Evolutionary conservation across 2,888 invertebrate species (phyloP), one percentile per base, ranked within the genome.

Genomic region (Lasioglossum marginatum): DNA sequence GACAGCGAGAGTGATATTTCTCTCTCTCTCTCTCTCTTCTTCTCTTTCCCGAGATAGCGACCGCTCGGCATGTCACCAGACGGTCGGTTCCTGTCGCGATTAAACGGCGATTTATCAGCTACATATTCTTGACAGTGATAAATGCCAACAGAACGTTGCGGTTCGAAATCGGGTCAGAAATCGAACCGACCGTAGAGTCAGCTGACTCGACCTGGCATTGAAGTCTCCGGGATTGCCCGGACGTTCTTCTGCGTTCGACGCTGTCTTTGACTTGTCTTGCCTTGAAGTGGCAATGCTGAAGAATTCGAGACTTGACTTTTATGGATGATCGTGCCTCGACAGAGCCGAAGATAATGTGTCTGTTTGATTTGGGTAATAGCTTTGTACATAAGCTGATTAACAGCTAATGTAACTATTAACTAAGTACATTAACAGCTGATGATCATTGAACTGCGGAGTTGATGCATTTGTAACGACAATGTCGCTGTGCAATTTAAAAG

Each of bases 81-180:
- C 66, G 80, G 60, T 82, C 81, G 70, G 77, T 77, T 82, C 77
- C 81, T 77, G 85, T 85, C 80, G 85, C 85, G 89, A 89, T 89
- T 88, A 90, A 90, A 90, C 86, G 86, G 71, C 90, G 84, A 90
- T 90, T 86, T 88, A 90, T 89, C 89, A 87, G 83, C 86, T 45
- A 78, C 76, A 48, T 80, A 75, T 79, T 85, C 80, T 43, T 73
- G 89, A 88, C 88, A 88, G 81, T 90, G 90, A 90, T 75, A 77
- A 85, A 90, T 85, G 86, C 40, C 72, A 40, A 68, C 45, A 37
- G 74, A 77, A 68, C 70, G 74, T 76, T 31, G 31, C 73, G 79
- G 84, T 83, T 83, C 81, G 74, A 73, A 84, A 79, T 81, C 83
- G 63, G 27, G 57, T 57, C 57, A 57, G 57, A 12, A 57, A 57